Conservation (phyloP, 2,797 vertebrate genomes). For the Lacerta viridis region DNA sequence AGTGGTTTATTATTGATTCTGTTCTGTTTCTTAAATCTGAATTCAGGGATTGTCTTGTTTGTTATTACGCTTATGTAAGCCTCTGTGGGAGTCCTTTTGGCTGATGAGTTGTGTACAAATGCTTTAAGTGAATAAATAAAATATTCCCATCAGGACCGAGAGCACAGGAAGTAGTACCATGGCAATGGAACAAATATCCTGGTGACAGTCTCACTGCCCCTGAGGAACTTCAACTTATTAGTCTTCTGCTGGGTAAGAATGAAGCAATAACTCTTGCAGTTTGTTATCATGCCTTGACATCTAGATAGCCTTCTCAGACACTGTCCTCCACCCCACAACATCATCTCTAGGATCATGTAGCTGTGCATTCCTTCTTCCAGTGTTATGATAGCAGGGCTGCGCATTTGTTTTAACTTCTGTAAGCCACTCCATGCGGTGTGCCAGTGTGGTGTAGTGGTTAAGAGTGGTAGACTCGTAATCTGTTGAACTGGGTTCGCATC, state of each 20-base stretch:
- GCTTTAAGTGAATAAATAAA: too few relatives aligned
- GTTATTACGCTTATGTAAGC: too few relatives aligned
- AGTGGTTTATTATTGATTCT: too few relatives aligned
- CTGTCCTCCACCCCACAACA: background rate
- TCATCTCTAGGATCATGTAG: background rate
- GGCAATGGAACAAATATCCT: constrained; percentile 25
- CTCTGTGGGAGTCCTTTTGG: too few relatives aligned
- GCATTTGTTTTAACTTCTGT: background rate
- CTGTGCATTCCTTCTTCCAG: too few relatives aligned
- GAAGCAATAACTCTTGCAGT: background rate
- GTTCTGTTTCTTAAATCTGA: too few relatives aligned
- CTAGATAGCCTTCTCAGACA: background rate
- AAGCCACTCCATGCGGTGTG: background rate
- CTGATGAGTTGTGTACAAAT: too few relatives aligned
- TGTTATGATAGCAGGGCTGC: background rate
- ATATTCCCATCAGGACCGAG: background rate
- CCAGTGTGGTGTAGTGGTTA: too few relatives aligned
- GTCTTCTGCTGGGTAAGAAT: background rate
- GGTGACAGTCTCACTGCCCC: background rate
- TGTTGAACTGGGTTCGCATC: too few relatives aligned
- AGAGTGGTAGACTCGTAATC: too few relatives aligned
- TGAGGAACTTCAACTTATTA: constrained; percentile 2
- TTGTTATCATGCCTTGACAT: background rate
- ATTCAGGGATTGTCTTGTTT: too few relatives aligned
- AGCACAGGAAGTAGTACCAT: background rate